phyloP scores from a whole-genome alignment of 2,797 vertebrate genomes.

The Chelidonichthys spinosus region DNA sequence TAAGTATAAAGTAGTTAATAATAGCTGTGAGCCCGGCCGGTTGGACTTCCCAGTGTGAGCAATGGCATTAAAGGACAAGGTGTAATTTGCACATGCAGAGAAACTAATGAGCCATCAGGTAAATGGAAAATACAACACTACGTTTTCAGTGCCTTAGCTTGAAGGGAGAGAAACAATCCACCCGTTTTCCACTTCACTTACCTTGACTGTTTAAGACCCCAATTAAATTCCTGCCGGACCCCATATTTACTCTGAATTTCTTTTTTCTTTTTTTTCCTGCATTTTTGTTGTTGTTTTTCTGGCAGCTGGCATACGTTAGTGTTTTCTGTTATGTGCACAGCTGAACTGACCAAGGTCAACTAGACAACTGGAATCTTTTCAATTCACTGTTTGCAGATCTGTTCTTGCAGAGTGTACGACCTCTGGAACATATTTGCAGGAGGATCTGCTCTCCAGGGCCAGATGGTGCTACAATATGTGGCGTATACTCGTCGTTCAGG shows the following conservation, averaged over 20 bases:
- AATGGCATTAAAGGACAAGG: slow-evolving; percentile 59
- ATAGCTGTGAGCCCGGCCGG: slow-evolving; percentile 41
- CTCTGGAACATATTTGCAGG: slow-evolving; percentile 56
- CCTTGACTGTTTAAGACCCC: slow-evolving; percentile 44
- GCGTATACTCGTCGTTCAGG: slow-evolving; percentile 34
- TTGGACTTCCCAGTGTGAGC: slow-evolving; percentile 32
- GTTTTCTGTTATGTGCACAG: slow-evolving; percentile 33
- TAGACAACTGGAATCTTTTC: slow-evolving; percentile 53
- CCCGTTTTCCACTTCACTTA: slow-evolving; percentile 41
- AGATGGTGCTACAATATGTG: slow-evolving; percentile 64
- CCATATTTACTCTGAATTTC: background rate
- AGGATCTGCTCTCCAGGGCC: slow-evolving; percentile 51
- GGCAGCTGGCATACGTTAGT: slow-evolving; percentile 15
- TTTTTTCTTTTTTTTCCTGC: background rate
- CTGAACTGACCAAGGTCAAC: slow-evolving; percentile 55
- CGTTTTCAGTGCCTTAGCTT: slow-evolving; percentile 32
- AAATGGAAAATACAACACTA: slow-evolving; percentile 31
- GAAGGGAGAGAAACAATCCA: slow-evolving; percentile 32
- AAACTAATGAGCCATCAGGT: slow-evolving; percentile 65
- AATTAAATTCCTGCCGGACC: slow-evolving; percentile 29
- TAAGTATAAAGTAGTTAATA: slow-evolving; percentile 38
- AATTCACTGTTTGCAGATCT: slow-evolving; percentile 60
- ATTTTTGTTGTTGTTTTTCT: slow-evolving; percentile 3
- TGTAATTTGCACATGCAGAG: slow-evolving; percentile 61
- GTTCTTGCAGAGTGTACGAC: slow-evolving; percentile 60